Base-by-base conservation (phyloP, 1,140 invertebrate genomes). In the Tetragonula clypearis region DNA sequence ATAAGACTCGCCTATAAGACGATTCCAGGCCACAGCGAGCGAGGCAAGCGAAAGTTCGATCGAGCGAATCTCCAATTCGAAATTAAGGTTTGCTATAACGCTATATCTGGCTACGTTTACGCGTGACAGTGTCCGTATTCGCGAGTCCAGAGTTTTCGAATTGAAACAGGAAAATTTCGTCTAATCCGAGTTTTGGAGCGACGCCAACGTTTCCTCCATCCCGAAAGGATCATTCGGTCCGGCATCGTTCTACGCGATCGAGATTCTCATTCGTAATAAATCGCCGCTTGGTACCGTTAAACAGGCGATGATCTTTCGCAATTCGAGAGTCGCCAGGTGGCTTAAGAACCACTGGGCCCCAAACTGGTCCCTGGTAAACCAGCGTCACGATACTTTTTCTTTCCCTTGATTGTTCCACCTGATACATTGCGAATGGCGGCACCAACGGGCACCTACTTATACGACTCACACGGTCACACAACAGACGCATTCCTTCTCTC, bases 331-430 rank as follows among this genome's bases (percentile, higher is more conserved):
- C 11, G 53, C 14, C 14, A 17, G 23, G 12, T 12, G 41, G 12
- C 21, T 56, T 60, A 71, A 78, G 82, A 78, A 83, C 82, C 82
- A 78, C 82, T 83, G 82, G 53, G 30, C 30, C 9, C 55, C 5
- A 83, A 83, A 78, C 82, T 69, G 82, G 74, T 77, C 30, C 12
- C 11, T 15, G n/a, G 21, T 53, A 26, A 69, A 77, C 60, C 26
- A 23, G 41, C 26, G 26, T 53, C 49, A 19, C 26, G 74, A 83
- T 78, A 60, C 82, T 69, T 83, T 83, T 78, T 71, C 66, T 49
- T 68, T 19, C 55, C 23, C n/a, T 12, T 19, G 82, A 84, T 84
- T 60, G 65, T n/a, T 53, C 55, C 66, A n/a, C 35, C 73, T n/a
- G 80, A 82, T 82, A 49, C 41, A 76, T 65, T 77, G 49, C 56